Percentiles rank a stretch among this genome's conserved stretches.
phyloP scores from a whole-genome alignment of 2,113 vertebrate species.

The Mungos mungo region DNA sequence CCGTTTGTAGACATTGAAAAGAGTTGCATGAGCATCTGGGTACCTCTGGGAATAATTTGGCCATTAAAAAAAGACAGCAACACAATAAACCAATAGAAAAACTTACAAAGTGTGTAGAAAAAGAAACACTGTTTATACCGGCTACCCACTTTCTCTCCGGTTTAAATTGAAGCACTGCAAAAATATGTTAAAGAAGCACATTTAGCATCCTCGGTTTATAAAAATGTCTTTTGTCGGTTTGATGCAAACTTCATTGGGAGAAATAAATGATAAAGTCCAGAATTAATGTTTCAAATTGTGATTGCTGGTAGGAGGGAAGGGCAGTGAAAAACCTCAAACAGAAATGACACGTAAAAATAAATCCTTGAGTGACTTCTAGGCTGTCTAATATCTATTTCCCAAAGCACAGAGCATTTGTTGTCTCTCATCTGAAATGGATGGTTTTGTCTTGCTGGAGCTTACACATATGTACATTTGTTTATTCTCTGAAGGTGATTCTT shows the following conservation, averaged over 20 bases:
- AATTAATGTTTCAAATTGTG: conserved; percentile 62
- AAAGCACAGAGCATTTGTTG: conserved; percentile 60
- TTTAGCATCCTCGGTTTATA: conserved; percentile 19
- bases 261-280: conserved; percentile 66
- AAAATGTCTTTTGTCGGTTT: conserved; percentile 62
- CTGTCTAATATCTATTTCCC: conserved; percentile 61
- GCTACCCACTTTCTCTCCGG: background rate
- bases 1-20: conserved; percentile 48
- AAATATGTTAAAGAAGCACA: conserved; percentile 61
- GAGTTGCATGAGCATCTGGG: background rate
- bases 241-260: conserved; percentile 10
- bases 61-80: background rate
- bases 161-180: conserved; percentile 43
- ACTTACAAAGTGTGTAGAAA: conserved; percentile 30
- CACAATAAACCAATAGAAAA: conserved; percentile 42
- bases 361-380: conserved; percentile 59
- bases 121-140: conserved; percentile 27
- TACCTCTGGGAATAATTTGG: conserved; percentile 49
- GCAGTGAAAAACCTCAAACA: conserved; percentile 41
- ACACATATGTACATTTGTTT: conserved; percentile 62
- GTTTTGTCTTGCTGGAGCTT: conserved; percentile 68
- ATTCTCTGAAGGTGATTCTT: conserved; percentile 70
- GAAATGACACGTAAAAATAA: conserved; percentile 64
- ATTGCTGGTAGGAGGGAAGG: conserved; percentile 12
- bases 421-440: conserved; percentile 60